phyloP scores from a whole-genome alignment of 2,888 invertebrate genomes.

The Axea sp. region DNA sequence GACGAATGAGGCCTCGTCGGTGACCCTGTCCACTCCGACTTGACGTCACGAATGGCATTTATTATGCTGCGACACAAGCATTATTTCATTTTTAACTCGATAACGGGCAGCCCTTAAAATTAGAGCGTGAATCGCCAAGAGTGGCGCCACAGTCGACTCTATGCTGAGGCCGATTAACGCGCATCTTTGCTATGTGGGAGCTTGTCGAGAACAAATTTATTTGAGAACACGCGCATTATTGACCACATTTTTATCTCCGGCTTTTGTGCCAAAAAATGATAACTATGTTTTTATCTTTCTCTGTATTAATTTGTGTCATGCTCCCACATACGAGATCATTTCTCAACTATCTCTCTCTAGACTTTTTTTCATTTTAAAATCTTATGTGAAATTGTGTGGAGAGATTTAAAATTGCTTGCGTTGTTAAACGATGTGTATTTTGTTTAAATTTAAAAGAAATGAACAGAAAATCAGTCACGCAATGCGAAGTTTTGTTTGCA shows the following conservation, averaged over 20 bases:
- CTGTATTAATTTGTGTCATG: constrained; percentile 16
- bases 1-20: constrained; percentile 12
- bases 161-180: background rate
- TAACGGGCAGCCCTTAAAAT: constrained; percentile 35
- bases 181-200: constrained; percentile 43
- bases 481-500: constrained; percentile 37
- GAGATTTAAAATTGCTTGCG: constrained; percentile 19
- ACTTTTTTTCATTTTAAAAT: constrained; percentile 13
- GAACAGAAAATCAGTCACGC: constrained; percentile 29
- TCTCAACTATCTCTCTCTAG: constrained; percentile 30
- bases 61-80: constrained; percentile 45
- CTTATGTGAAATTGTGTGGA: too few relatives aligned
- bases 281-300: constrained; percentile 14
- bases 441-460: constrained; percentile 29
- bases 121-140: constrained; percentile 24
- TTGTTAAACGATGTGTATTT: constrained; percentile 17
- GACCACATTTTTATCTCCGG: constrained; percentile 46
- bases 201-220: constrained; percentile 24
- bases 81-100: constrained; percentile 39
- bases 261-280: constrained; percentile 57
- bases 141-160: constrained; percentile 9
- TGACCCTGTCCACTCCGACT: too few relatives aligned
- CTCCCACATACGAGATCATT: constrained; percentile 46
- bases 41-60: constrained; percentile 53
- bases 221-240: constrained; percentile 28